Conservation (phyloP, 2,113 vertebrate genomes). For the Burhinus oedicnemus region DNA sequence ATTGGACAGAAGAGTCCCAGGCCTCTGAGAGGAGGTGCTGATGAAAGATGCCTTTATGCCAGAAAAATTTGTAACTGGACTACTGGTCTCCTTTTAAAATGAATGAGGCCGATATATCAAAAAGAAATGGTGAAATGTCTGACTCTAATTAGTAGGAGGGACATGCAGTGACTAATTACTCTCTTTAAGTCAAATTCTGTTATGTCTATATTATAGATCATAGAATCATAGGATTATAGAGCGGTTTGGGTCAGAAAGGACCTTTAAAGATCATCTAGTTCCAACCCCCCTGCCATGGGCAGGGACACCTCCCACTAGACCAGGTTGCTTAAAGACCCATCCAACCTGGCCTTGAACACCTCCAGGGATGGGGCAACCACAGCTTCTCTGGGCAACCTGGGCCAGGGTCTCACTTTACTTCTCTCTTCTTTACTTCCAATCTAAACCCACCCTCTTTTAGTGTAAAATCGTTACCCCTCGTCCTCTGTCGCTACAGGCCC, state of each 20-base stretch:
- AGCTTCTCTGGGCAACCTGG: not conserved
- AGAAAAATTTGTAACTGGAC: not conserved
- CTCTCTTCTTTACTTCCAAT: not conserved
- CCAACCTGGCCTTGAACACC: not conserved
- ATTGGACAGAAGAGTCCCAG: not conserved
- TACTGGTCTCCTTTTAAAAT: not conserved
- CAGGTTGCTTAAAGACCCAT: not conserved
- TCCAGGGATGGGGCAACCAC: not conserved
- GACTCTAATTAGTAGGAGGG: not conserved
- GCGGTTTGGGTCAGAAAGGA: not conserved
- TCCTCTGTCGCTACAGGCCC: not conserved
- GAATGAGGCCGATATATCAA: not conserved
- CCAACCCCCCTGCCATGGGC: rapidly evolving
- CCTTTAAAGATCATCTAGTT: not conserved
- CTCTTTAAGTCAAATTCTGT: not conserved
- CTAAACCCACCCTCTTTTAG: not conserved
- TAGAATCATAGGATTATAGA: not conserved
- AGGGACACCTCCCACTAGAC: not conserved
- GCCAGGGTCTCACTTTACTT: not conserved
- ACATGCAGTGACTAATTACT: not conserved
- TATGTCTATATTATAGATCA: not conserved
- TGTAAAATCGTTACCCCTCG: rapidly evolving
- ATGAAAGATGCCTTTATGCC: not conserved
- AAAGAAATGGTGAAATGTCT: not conserved
- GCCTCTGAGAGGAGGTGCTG: not conserved